Evolutionary conservation across 1,140 invertebrate species (phyloP), one percentile per base, ranked within the genome.

Genomic region (Drosophila bipectinata): DNA sequence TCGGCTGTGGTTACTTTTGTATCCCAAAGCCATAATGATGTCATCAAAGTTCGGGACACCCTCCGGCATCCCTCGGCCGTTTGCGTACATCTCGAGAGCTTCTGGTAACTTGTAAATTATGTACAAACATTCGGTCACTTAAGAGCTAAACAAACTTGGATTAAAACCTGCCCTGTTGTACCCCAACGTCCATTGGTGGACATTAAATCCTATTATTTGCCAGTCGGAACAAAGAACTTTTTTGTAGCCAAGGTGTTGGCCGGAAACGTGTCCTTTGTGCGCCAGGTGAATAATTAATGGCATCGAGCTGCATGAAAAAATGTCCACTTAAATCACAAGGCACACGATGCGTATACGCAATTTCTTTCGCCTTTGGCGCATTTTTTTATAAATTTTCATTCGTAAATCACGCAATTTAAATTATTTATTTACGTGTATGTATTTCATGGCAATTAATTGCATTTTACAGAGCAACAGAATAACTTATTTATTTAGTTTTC

Each of bases 201-300:
- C 71, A 79, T 88, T 88, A 88, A 79, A 88, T 88, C 75, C 79
- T 82, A 88, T 85, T 88, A 88, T 83, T 78, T 78, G 30, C 41
- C 39, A 49, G 57, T 51, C 18, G 53, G 12, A 79, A 58, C 52
- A 8, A 9, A 47, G 2, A 66, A 48, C 72, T 57, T 39, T 48
- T 77, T 73, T 30, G 32, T 49, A 49, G 34, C 30, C 58, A 76
- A 74, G 82, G 73, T 75, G 74, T 72, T 51, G 59, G 34, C 59
- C 60, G 41, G 60, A 69, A 71, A 61, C 57, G 71, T 82, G 75
- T 63, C 41, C 67, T 57, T 64, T 39, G 34, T 37, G 44, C 34
- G 66, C 49, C 71, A 76, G 77, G 72, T 84, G 72, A 76, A 84
- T 84, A 84, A 84, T 84, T 84, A 79, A 84, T 79, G 49, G 72